Base-by-base conservation (phyloP, 1,140 invertebrate species). In the Agrypnia vestita region DNA sequence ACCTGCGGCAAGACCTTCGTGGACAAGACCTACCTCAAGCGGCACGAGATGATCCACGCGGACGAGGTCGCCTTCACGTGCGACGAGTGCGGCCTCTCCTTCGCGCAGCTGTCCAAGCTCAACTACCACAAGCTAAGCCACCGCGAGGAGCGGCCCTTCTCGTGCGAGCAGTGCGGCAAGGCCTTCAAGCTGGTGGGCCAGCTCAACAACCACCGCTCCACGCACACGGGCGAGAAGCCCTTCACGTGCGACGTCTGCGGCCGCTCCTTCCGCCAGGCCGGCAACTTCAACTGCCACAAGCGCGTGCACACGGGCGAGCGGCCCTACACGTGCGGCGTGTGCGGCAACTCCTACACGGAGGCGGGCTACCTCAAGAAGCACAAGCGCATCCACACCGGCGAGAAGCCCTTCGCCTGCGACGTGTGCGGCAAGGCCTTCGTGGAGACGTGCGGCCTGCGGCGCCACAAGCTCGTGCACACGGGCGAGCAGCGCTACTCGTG, bases 11-110 rank as follows among this genome's bases (percentile, higher is more conserved):
- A 76, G 17, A 49, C 56, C 9, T 76, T 61, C 15, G 44, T 49
- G 35, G 46, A 64, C 12, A 76, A 76, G 17, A 44, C 55, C 10
- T 61, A 56, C 49, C 56, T 76, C n/a, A 76, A 76, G 35, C 55
- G 44, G 6, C 74, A 76, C 74, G 46, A 56, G 56, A 55, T 61
- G 17, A 76, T 49, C 17, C 85, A 86, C 75, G 90, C 88, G 0
- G 89, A 90, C 4, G 88, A 91, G 78, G 89, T 91, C 47, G 91
- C 92, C 0, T 92, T 91, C 83, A 85, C 84, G 1, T 93, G 92
- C 77, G 92, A 94, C 78, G 67, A 46, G 25, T 79, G 77, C 56
- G 51, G 78, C 1, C 17, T 46, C 17, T 82, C 19, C 84, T 84
- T 80, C 53, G 78, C 49, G 43, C 82, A 67, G 13, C 76, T 64